These are phyloP conservation scores for Idaea aversata DNA, from an alignment of 2,888 invertebrate genomes.

Conservation along the genomic window DNA sequence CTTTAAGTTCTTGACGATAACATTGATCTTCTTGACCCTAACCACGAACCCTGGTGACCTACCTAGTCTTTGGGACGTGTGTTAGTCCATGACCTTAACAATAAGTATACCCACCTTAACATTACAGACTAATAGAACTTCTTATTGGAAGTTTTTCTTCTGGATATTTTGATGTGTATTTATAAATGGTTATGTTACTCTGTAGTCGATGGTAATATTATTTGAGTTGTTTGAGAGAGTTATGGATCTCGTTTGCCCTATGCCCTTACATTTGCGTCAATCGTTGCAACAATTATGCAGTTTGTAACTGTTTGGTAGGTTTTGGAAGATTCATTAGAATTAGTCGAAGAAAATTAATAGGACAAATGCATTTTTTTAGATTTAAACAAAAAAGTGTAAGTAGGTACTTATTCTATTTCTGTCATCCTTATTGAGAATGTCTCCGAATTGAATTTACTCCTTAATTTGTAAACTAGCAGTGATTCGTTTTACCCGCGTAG, in stretches of 20 bases:
- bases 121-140: slow-evolving; percentile 24
- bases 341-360: slow-evolving; percentile 9
- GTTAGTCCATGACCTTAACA: slow-evolving; percentile 48
- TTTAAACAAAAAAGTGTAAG: no score
- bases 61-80: slow-evolving; percentile 65
- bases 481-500: no score
- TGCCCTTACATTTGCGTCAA: slow-evolving; percentile 69
- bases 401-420: no score
- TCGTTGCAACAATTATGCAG: slow-evolving; percentile 67
- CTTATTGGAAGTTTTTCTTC: slow-evolving; percentile 13
- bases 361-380: neutral
- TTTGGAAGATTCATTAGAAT: slow-evolving; percentile 15
- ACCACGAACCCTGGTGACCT: slow-evolving; percentile 57
- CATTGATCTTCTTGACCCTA: slow-evolving; percentile 64
- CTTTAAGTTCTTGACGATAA: slow-evolving; percentile 66
- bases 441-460: no score
- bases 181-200: slow-evolving; percentile 19
- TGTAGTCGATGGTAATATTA: slow-evolving; percentile 45
- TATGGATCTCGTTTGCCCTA: slow-evolving; percentile 66
- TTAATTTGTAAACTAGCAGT: no score
- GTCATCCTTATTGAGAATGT: no score
- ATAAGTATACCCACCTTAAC: slow-evolving; percentile 17
- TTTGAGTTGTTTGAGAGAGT: slow-evolving; percentile 50
- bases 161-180: slow-evolving; percentile 16
- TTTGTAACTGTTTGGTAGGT: slow-evolving; percentile 39